Conservation (phyloP, 2,797 vertebrate species). For the Merluccius polli region DNA sequence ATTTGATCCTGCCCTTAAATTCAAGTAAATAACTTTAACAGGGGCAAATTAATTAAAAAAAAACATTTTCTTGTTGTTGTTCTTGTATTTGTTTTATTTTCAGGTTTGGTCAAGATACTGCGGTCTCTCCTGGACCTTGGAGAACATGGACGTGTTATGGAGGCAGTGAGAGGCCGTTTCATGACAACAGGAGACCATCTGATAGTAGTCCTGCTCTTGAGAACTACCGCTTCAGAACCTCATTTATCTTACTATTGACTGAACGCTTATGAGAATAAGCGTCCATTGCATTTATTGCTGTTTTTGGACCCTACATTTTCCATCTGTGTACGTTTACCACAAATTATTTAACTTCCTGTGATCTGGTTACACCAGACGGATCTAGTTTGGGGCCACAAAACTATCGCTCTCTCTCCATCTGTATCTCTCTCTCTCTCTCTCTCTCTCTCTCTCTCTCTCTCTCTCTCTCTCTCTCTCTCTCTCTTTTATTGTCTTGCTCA, state of each 20-base stretch:
- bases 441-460: too few relatives aligned
- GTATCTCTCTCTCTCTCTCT: too few relatives aligned
- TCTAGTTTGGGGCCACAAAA: not conserved
- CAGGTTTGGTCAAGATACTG: not conserved
- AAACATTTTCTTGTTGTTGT: not conserved
- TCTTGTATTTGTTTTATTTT: not conserved
- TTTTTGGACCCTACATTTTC: not conserved
- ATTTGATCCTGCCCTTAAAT: not conserved
- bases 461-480: too few relatives aligned
- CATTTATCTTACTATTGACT: not conserved
- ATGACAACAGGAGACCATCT: not conserved
- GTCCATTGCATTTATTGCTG: not conserved
- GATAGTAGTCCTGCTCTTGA: not conserved
- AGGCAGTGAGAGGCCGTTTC: not conserved
- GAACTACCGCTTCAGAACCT: not conserved
- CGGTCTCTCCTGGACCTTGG: not conserved
- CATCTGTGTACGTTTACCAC: constrained; percentile 37
- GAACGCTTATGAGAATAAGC: not conserved
- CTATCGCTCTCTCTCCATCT: too few relatives aligned
- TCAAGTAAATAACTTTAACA: not conserved
- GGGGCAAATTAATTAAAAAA: not conserved
- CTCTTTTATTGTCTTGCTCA: too few relatives aligned
- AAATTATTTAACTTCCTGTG: constrained; percentile 25
- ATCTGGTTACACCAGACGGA: constrained; percentile 17
- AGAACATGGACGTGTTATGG: not conserved